These are phyloP conservation scores for Perizoma flavofasciatum DNA, from an alignment of 2,888 invertebrate species.

Conservation along the genomic window DNA sequence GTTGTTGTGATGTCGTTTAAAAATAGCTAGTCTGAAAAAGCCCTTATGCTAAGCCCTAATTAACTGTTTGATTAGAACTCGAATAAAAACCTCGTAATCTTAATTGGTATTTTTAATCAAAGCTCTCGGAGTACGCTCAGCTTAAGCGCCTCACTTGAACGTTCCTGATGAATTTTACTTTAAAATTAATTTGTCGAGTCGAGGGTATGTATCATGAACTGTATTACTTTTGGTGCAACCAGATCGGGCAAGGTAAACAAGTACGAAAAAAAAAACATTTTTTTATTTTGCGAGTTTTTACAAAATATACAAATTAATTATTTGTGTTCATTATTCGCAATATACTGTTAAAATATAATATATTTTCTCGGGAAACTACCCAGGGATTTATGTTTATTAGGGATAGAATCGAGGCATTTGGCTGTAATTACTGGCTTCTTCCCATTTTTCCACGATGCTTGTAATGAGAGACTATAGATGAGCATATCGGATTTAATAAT, in stretches of 20 bases:
- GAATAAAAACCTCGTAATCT: constrained; percentile 76
- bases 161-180: constrained; percentile 40
- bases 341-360: too few species aligned
- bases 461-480: constrained; percentile 39
- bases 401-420: constrained; percentile 64
- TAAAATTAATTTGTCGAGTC: constrained; percentile 21
- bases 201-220: constrained; percentile 4
- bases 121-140: constrained; percentile 45
- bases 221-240: background rate
- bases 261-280: too few species aligned
- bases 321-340: too few species aligned
- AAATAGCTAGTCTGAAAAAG: constrained; percentile 9
- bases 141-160: constrained; percentile 22
- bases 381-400: constrained; percentile 60
- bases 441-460: constrained; percentile 59
- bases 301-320: too few species aligned
- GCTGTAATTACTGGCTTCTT: constrained; percentile 66
- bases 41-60: constrained; percentile 70
- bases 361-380: constrained; percentile 1
- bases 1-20: background rate
- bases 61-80: constrained; percentile 75
- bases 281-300: too few species aligned
- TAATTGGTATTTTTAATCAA: constrained; percentile 79
- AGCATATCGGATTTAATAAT: background rate
- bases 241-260: background rate